Evolutionary conservation across 37 sponge, comb jelly and placozoan genomes (phyloP), one percentile per base, ranked within the genome.

Genomic region (Oopsacas minuta): DNA sequence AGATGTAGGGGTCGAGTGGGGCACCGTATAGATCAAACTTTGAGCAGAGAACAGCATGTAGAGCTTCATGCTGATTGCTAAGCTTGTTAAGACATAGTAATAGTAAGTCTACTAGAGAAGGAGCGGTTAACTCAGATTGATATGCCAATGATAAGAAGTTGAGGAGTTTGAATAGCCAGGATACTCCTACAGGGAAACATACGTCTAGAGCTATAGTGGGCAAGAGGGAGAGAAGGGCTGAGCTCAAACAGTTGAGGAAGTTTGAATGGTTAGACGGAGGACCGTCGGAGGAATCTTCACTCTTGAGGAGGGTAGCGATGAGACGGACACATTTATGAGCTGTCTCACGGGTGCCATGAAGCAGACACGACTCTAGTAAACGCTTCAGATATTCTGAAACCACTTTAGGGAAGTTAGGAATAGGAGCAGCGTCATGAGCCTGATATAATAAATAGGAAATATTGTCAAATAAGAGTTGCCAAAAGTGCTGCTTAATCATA

Each of bases 231-330:
- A 61, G 7, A 5, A 61, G 75, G 28, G 75, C 75, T 25, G 75
- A 61, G 75, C 30, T 61, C 32, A 61, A 34, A n/a, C 75, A 25
- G 75, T 61, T 10, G 3, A 61, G 75, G 75, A 61, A 61, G 75
- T 61, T 25, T 10, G 75, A 32, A 34, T 61, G 75, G 75, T 61
- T 61, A 34, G 75, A 61, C 17, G 75, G 75, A 3, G 75, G 75
- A 34, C 75, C 75, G 75, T 61, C 75, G 1, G 75, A 20, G 75
- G 75, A 61, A 12, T 61, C 75, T 34, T 61, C 75, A 34, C 75
- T 61, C 75, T 61, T 61, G 75, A 61, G 75, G 75, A 61, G 75
- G 7, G 75, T 61, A 12, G 75, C 75, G 75, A 61, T 61, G 3
- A 61, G 75, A 20, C 75, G 75, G 75, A 61, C 75, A 12, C 75